Base-by-base conservation (phyloP, 2,113 vertebrate species). In the Centrocercus urophasianus region DNA sequence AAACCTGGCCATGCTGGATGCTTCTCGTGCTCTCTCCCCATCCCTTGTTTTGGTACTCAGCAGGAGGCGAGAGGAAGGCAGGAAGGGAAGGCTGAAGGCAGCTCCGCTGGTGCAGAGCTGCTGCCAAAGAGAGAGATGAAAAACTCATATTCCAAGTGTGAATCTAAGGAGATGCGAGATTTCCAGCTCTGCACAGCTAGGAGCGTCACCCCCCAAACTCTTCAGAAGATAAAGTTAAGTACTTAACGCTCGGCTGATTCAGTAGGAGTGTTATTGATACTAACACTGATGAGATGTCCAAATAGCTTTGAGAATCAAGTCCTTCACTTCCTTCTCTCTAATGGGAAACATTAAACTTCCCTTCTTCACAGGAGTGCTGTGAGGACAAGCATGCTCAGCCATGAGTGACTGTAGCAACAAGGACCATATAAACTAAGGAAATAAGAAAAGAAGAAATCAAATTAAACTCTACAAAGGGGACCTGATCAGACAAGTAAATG, bases 401-500 rank as follows among this genome's bases (percentile, higher is more conserved):
- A 20, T 1, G 32, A 66, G 27, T 25, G 22, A 8, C 0, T 75
- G 56, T 17, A 60, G 54, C 59, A 72, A 18, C 19, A 40, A 64
- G 65, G 73, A 69, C 43, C 66, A 50, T 30, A 19, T 3, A 28
- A 71, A 61, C 54, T 72, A 36, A 18, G 6, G 28, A 40, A 78
- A n/a, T 4, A 15, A 32, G 32, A 36, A 56, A 77, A 88, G 48
- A 65, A 67, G 69, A 71, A 84, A 84, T 10, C 18, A 69, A 80
- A 77, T 60, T 85, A 11, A 94, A 74, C 47, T 78, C 28, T 47
- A 1, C 9, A 7, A 87, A 21, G 16, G n/a, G 36, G 52, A 24
- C 89, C 75, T 77, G 88, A 92, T 92, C 60, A 96, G 78, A 77
- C 63, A 87, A 85, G 60, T 18, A 92, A 94, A 92, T 27, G 87